Base-by-base conservation (phyloP, 2,888 invertebrate genomes). In the Lochmaea crataegi region DNA sequence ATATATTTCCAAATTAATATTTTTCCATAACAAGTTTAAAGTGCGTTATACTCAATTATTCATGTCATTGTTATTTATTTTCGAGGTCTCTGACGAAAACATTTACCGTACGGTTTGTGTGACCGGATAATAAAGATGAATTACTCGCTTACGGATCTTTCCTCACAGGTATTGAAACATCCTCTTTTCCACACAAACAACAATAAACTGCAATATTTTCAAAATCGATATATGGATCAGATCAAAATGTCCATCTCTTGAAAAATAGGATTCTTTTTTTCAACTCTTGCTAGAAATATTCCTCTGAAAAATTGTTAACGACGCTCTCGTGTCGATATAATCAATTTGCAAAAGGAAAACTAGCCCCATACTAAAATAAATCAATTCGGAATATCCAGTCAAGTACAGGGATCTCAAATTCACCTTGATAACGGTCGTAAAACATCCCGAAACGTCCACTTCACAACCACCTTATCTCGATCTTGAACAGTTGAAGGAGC, bases 341-440 rank as follows among this genome's bases (percentile, higher is more conserved):
- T 42, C 61, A 63, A 63, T 63, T 42, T 63, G 61, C 42, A 18
- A 42, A 42, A 12, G 42, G 18, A 61, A 61, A 68, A 61, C 48
- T 68, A 68, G 60, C 26, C 14, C 32, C 26, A 12, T 42, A 10
- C 68, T 11, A 48, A 68, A 68, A 67, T 67, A 67, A 61, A 68
- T 68, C 60, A 61, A 68, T 68, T 48, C 14, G 16, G 12, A 41
- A 63, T 38, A 42, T 63, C 42, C 41, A 42, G 61, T 68, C 61
- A 61, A 68, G 68, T 68, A 38, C 68, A 61, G 48, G 68, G 60
- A 58, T 45, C 58, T 60, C 38, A 32, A 60, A 42, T 68, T 61
- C 60, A 68, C 60, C 60, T 68, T 68, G 68, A 68, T 68, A 68
- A 68, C 53, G 48, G 60, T 51, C 57, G 73, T 68, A 65, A 73